Conservation (phyloP, 2,888 invertebrate species). For the Invenusta paracnida region DNA sequence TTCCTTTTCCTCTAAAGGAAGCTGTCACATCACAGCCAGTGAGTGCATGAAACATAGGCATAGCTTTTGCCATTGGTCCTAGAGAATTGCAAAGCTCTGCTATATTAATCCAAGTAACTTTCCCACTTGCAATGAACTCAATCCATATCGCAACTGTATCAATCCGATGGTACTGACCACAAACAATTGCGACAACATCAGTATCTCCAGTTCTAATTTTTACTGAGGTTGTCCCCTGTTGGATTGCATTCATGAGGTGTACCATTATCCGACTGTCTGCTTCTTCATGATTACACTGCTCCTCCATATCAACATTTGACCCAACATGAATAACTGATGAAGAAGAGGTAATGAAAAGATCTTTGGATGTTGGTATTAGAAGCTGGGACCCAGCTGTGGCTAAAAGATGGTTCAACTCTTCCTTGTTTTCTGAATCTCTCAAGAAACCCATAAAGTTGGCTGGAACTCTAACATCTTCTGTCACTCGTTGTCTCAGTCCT, state of each 20-base stretch:
- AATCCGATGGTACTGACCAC: not conserved
- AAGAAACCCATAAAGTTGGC: not conserved
- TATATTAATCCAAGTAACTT: not conserved
- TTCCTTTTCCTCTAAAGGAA: not conserved
- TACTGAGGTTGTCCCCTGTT: not conserved
- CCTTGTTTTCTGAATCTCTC: not conserved
- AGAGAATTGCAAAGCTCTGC: too few species aligned
- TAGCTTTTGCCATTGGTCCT: not conserved
- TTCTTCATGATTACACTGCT: not conserved
- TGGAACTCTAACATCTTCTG: not conserved
- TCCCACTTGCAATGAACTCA: not conserved
- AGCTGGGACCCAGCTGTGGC: not conserved
- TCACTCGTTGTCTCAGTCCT: slow-evolving; percentile 17
- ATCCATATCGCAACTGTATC: not conserved
- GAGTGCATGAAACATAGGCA: not conserved
- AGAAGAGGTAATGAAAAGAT: not conserved
- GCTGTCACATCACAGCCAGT: not conserved
- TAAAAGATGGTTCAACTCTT: not conserved
- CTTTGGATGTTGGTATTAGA: not conserved
- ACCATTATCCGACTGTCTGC: not conserved
- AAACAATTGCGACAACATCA: not conserved
- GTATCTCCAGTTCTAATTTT: not conserved
- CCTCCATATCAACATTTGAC: not conserved
- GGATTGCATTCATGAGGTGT: not conserved
- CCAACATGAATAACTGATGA: not conserved